A percentile compares a stretch with the other conserved stretches of the same genome.
Conservation (phyloP, 2,797 vertebrate genomes). For the Lagorchestes hirsutus region DNA sequence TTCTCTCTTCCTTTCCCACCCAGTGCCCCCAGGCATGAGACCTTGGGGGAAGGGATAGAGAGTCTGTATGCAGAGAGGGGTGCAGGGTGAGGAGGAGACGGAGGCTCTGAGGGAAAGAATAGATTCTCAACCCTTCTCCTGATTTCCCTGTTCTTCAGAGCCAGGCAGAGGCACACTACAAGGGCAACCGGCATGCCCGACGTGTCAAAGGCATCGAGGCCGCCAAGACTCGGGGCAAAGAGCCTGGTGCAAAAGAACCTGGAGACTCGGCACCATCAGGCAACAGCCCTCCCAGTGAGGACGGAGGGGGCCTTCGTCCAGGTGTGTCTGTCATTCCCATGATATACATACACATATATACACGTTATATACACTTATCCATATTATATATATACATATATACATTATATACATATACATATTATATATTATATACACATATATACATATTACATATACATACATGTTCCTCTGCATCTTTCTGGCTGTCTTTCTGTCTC, state of each 20-base stretch:
- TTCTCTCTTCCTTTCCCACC: background rate
- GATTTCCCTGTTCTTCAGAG: conserved; percentile 85
- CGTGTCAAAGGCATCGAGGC: conserved; percentile 96
- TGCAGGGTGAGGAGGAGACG: background rate
- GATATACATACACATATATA: background rate
- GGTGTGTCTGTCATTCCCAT: conserved; percentile 70
- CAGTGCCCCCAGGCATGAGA: background rate
- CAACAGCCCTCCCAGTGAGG: conserved; percentile 77
- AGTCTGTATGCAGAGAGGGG: background rate
- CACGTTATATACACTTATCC: background rate
- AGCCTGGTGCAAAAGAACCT: conserved; percentile 84
- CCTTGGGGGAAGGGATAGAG: background rate
- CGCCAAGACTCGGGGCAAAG: conserved; percentile 92
- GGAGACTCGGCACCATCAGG: conserved; percentile 86
- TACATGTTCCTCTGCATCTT: background rate
- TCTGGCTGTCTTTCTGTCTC: background rate
- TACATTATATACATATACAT: no score
- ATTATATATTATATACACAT: background rate
- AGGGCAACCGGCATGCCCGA: conserved; percentile 95
- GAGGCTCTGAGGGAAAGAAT: conserved; percentile 10
- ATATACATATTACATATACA: no score
- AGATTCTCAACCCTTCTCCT: conserved; percentile 57
- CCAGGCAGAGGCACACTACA: conserved; percentile 97
- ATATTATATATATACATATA: no score
- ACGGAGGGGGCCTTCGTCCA: conserved; percentile 79